A percentile compares a stretch with the other conserved stretches of the same genome.
phyloP scores from a whole-genome alignment of 2,888 invertebrate species.

The Stramonita haemastoma region DNA sequence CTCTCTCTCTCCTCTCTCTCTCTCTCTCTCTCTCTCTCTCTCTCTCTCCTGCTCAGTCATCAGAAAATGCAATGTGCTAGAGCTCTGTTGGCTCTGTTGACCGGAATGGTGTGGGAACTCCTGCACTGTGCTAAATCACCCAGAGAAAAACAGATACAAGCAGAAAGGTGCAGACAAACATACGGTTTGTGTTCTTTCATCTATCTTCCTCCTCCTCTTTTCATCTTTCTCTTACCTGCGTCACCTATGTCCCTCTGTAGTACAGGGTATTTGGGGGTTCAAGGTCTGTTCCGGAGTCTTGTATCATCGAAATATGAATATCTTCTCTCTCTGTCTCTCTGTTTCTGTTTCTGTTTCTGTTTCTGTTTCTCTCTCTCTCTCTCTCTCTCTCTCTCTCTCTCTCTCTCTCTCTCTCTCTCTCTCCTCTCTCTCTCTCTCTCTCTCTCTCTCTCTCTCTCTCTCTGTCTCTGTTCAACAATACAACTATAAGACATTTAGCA shows the following conservation, averaged over 20 bases:
- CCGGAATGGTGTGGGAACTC: neutral
- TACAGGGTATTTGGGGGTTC: neutral
- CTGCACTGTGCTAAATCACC: neutral
- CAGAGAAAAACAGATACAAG: neutral
- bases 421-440: neutral
- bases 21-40: no score
- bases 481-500: no score
- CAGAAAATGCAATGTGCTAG: neutral
- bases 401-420: conserved; percentile 3
- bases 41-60: neutral
- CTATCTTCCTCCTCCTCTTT: neutral
- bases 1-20: no score
- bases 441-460: neutral
- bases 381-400: neutral
- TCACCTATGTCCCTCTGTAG: neutral
- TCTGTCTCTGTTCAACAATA: no score
- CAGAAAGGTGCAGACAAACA: neutral
- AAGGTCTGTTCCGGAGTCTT: neutral
- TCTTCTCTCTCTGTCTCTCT: neutral
- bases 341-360: neutral
- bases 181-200: neutral
- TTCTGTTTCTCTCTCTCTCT: neutral
- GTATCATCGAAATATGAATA: neutral
- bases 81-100: neutral
- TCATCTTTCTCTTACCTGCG: neutral